Conservation (phyloP, 1,140 invertebrate species). For the Micrasema longulum region DNA sequence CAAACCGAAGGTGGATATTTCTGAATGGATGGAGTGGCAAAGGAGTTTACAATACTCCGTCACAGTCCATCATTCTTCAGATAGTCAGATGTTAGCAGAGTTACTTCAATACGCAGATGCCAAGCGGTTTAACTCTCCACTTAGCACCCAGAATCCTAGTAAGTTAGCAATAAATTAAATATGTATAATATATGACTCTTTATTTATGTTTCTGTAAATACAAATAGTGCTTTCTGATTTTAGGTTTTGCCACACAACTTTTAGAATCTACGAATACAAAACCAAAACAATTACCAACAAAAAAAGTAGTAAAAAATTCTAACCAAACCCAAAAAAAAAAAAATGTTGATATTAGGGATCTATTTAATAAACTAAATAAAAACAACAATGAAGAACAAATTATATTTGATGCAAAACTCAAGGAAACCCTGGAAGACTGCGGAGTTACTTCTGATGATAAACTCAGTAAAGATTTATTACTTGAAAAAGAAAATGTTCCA, state of each 20-base stretch:
- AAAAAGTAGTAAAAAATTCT: conserved; percentile 49
- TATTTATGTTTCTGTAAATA: too few species aligned
- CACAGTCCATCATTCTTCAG: conserved; percentile 62
- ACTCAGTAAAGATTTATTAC: conserved; percentile 29
- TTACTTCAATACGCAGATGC: conserved; percentile 64
- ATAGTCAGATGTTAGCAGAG: conserved; percentile 60
- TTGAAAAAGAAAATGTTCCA: conserved; percentile 54
- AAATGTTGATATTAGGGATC: conserved; percentile 63
- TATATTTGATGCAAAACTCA: conserved; percentile 41
- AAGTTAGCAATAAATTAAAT: conserved; percentile 44
- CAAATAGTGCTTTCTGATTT: conserved; percentile 14
- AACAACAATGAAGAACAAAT: conserved; percentile 58
- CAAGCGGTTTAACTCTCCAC: conserved; percentile 63
- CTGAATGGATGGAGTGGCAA: conserved; percentile 64
- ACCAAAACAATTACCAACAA: conserved; percentile 13
- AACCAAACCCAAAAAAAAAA: conserved; percentile 57
- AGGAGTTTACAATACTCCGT: conserved; percentile 61
- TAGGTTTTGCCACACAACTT: conserved; percentile 26
- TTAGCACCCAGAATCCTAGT: conserved; percentile 60
- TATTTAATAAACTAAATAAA: conserved; percentile 64
- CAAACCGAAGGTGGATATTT: conserved; percentile 49
- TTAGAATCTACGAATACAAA: background rate
- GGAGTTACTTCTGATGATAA: conserved; percentile 36
- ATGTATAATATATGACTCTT: background rate
- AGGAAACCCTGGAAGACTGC: conserved; percentile 47